These are phyloP conservation scores for Catocala fraxini DNA, from an alignment of 2,888 invertebrate genomes.

Conservation along the genomic window DNA sequence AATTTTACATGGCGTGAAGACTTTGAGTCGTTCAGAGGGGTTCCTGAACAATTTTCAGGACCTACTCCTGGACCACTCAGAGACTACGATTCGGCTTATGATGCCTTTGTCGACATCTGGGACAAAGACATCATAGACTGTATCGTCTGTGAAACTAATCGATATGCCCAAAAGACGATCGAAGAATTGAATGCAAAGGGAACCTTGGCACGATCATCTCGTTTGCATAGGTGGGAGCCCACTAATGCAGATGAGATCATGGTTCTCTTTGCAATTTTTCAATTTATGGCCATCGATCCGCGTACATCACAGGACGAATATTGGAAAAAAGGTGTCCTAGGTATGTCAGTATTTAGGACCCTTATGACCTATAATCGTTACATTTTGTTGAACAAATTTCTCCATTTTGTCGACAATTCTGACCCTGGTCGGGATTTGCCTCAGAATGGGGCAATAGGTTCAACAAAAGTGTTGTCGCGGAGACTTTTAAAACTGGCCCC, in stretches of 20 bases:
- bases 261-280: constrained; percentile 30
- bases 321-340: too few species aligned
- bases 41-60: too few species aligned
- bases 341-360: constrained; percentile 13
- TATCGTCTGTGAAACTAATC: constrained; percentile 10
- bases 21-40: constrained; percentile 34
- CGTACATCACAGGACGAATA: too few species aligned
- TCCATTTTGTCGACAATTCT: constrained; percentile 32
- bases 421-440: constrained; percentile 11
- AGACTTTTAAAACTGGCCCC: constrained; percentile 14
- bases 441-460: background rate
- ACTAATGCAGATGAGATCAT: background rate
- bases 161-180: too few species aligned
- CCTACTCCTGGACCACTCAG: constrained; percentile 34
- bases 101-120: constrained; percentile 39
- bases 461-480: constrained; percentile 11
- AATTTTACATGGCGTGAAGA: constrained; percentile 25
- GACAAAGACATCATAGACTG: constrained; percentile 34
- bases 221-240: constrained; percentile 10
- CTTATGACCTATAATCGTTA: constrained; percentile 33
- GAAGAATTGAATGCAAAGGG: constrained; percentile 1
- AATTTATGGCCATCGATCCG: background rate
- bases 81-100: constrained; percentile 34
- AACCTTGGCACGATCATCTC: constrained; percentile 17
- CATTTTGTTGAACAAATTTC: constrained; percentile 34